A percentile compares a stretch with the other conserved stretches of the same genome.
Evolutionary conservation across 2,888 invertebrate species (phyloP).

Genomic region (Drosophila mulleri): DNA sequence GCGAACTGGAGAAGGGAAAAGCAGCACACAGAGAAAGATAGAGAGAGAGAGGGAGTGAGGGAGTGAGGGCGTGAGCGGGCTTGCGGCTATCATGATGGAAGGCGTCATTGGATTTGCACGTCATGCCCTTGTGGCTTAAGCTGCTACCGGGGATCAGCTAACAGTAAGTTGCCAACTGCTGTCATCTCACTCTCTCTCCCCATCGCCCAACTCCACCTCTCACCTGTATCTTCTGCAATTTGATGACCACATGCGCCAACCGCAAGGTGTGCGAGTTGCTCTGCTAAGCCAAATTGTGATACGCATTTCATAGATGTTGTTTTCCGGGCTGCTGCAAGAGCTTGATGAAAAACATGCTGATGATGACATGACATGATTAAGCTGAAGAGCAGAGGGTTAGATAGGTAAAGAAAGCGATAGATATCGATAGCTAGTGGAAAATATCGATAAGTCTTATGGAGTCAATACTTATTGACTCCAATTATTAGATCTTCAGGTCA

Average conservation of each 20-base stretch:
- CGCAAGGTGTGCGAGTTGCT: not conserved
- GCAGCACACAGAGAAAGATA: not conserved
- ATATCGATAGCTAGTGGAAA: no score
- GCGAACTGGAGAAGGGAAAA: not conserved
- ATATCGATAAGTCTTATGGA: no score
- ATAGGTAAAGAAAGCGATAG: no score
- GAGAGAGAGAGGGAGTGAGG: not conserved
- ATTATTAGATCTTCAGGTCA: no score
- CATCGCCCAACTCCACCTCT: not conserved
- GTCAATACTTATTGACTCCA: no score
- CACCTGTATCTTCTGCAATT: not conserved
- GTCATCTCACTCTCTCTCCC: not conserved
- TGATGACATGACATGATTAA: no score
- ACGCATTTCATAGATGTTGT: not conserved
- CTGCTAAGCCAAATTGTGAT: not conserved
- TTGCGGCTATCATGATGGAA: constrained; percentile 39
- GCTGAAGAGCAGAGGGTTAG: no score
- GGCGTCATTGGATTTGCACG: constrained; percentile 34
- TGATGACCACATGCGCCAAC: not conserved
- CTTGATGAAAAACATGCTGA: no score
- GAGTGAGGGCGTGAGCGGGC: not conserved
- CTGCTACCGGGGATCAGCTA: constrained; percentile 25
- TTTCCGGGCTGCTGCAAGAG: not conserved
- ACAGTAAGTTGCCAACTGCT: constrained; percentile 12
- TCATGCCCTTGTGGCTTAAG: constrained; percentile 26